phyloP scores from a whole-genome alignment of 2,888 invertebrate genomes.

The Sarcophaga carnaria region DNA sequence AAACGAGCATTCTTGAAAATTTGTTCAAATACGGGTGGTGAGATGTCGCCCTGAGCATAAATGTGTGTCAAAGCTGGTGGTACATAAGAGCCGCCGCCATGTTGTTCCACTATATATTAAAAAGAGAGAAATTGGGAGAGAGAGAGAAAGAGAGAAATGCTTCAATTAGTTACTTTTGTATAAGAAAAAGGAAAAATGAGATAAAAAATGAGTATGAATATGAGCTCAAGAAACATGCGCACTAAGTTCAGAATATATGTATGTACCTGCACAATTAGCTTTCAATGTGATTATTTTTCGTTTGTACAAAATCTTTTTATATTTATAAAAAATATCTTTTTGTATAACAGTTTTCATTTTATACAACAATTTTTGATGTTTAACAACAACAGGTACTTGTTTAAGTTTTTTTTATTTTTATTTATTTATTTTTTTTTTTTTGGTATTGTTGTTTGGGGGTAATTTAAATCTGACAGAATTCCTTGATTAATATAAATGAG shows the following conservation, averaged over 20 bases:
- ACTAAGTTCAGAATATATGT: background rate
- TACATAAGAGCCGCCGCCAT: constrained; percentile 78
- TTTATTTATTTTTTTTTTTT: background rate
- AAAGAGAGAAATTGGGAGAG: constrained; percentile 35
- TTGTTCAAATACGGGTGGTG: constrained; percentile 97
- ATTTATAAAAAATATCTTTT: constrained; percentile 21
- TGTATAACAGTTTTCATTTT: constrained; percentile 28
- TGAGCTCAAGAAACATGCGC: background rate
- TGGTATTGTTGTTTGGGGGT: background rate
- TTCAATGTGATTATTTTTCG: background rate
- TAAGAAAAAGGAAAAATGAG: background rate
- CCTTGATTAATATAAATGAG: background rate
- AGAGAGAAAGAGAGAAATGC: background rate
- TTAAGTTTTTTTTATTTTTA: constrained; percentile 7
- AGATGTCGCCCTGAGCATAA: constrained; percentile 88
- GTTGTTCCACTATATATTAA: constrained; percentile 75
- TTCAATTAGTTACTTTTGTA: background rate
- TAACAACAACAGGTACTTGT: too few relatives aligned
- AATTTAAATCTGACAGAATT: background rate
- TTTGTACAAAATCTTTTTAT: background rate
- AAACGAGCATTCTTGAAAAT: constrained; percentile 97
- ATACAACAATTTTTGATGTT: background rate
- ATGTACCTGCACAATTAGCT: background rate
- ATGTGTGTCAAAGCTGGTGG: constrained; percentile 81
- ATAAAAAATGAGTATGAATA: background rate